Conservation (phyloP, 1,140 invertebrate species). For the Hycleus cichorii region DNA sequence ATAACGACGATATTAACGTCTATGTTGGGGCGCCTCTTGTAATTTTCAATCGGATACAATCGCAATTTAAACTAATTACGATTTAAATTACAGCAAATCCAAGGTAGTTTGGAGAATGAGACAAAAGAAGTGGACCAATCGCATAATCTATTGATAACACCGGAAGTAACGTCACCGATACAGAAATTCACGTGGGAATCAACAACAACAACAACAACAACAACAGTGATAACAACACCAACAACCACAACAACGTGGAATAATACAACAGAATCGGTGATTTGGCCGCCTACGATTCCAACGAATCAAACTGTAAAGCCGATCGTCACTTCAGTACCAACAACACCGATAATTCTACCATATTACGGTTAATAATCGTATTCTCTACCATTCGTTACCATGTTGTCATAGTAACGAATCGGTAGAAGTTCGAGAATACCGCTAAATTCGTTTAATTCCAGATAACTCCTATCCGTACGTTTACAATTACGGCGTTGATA, state of each 20-base stretch:
- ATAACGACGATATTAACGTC: constrained; percentile 14
- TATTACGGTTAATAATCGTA: constrained; percentile 24
- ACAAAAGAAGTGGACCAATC: neutral
- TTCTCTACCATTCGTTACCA: neutral
- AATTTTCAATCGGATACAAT: constrained; percentile 1
- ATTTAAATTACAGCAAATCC: constrained; percentile 22
- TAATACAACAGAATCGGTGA: constrained; percentile 12
- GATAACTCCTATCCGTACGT: constrained; percentile 2
- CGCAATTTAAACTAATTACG: neutral
- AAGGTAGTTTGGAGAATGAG: constrained; percentile 3
- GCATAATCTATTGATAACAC: constrained; percentile 4
- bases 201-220: neutral
- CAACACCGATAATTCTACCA: constrained; percentile 26
- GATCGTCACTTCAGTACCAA: constrained; percentile 27
- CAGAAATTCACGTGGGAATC: neutral
- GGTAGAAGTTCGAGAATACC: neutral
- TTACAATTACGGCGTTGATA: constrained; percentile 24
- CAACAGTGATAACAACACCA: neutral
- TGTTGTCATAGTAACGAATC: neutral
- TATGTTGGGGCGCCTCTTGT: constrained; percentile 34
- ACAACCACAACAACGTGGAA: neutral
- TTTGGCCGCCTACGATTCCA: constrained; percentile 22
- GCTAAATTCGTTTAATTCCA: neutral
- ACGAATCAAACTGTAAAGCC: constrained; percentile 21
- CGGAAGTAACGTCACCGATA: neutral